Base-by-base conservation (phyloP, 2,888 invertebrate species). In the Sinotaia quadrata region DNA sequence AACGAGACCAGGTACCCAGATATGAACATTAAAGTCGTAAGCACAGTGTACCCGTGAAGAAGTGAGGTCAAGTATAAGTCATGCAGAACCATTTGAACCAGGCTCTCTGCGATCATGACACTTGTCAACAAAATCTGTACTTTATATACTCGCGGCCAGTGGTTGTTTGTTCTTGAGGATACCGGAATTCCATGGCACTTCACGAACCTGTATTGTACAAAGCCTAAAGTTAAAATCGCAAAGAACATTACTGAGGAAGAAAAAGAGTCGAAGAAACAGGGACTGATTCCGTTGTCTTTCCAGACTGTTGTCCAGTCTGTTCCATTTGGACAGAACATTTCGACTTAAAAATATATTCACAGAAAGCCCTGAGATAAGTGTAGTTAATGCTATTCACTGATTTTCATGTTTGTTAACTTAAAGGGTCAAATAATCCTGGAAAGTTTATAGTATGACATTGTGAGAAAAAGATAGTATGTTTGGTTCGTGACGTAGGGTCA, bases 261-360 rank as follows among this genome's bases (percentile, higher is more conserved):
- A 44, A 94, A 89, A 0, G 97, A 96, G 81, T 96, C 95, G 92
- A 95, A 92, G 86, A 97, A 96, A 89, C 97, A 98, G 29, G 79
- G 83, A 29, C 96, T 95, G 78, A 95, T 91, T 58, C 97, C 97
- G 91, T 94, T 92, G 82, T 94, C 91, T 62, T 93, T 90, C 95
- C 95, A 95, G 1, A 81, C 74, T 5, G 75, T 37, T 1, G 80
- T 71, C 66, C 84, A 78, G 54, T 72, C 74, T 21, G 80, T 80
- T 2, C 63, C 72, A 44, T 80, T 78, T 0, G 72, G 75, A 74
- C 87, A 87, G 61, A 76, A 85, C 51, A 70, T 12, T 21, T 8
- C 27, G 29, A 41, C 44, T 29, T 34, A 54, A 27, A 52, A 27
- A 52, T 31, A 52, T 31, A 24, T 31, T 29, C 52, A 52, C 52